Conservation (phyloP, 2,797 vertebrate genomes). For the Podarcis lilfordi region DNA sequence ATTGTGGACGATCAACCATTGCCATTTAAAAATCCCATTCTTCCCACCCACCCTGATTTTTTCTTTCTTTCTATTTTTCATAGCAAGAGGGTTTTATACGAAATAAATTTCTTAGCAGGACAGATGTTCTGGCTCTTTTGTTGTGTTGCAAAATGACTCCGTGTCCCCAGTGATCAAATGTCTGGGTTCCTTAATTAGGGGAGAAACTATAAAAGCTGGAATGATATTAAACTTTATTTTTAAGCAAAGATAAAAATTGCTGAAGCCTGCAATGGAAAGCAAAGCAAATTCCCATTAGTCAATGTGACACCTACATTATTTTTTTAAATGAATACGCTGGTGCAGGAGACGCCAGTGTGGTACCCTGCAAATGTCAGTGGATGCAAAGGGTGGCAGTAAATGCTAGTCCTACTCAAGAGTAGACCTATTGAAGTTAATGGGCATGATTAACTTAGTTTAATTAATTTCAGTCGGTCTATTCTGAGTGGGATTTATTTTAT, state of each 20-base stretch:
- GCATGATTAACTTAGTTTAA: no score
- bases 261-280: neutral
- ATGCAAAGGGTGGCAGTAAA: no score
- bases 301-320: neutral
- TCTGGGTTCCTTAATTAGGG: constrained; percentile 6
- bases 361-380: no score
- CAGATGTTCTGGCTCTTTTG: neutral
- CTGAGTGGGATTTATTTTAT: no score
- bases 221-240: constrained; percentile 3
- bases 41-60: no score
- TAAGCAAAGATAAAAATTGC: neutral
- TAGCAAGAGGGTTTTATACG: neutral
- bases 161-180: neutral
- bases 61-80: neutral
- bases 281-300: neutral
- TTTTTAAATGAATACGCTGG: neutral
- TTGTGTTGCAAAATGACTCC: neutral
- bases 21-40: neutral
- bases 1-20: neutral
- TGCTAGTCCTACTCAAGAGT: no score
- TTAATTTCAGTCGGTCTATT: no score
- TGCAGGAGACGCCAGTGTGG: no score
- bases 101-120: neutral
- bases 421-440: no score
- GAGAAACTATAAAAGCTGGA: neutral